Evolutionary conservation across 2,888 invertebrate species (phyloP).

Genomic region (Plutella xylostella): DNA sequence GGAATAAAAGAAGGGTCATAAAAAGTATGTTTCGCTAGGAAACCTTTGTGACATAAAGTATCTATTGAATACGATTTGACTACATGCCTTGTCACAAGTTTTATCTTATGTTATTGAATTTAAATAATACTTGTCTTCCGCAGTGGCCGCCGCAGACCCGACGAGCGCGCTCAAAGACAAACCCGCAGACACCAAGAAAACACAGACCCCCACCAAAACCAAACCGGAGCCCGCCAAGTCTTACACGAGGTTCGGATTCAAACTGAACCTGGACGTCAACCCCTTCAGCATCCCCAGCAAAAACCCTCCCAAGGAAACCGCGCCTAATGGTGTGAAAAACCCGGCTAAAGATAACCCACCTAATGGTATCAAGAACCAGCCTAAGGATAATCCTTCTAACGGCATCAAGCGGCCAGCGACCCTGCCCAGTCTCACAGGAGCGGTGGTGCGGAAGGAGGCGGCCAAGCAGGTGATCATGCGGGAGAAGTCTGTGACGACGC

Average conservation of each 20-base stretch:
- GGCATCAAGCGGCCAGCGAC: constrained; percentile 17
- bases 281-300: constrained; percentile 44
- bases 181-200: constrained; percentile 21
- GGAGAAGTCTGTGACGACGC: constrained; percentile 36
- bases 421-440: constrained; percentile 34
- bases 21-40: too few relatives aligned
- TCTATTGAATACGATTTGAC: too few relatives aligned
- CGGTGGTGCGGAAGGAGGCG: constrained; percentile 25
- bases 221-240: constrained; percentile 16
- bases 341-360: neutral
- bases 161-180: too few relatives aligned
- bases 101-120: too few relatives aligned
- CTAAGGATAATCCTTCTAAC: neutral
- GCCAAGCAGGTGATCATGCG: constrained; percentile 46
- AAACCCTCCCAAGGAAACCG: constrained; percentile 20
- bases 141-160: constrained; percentile 13
- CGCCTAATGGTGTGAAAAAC: constrained; percentile 22
- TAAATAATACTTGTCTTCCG: too few relatives aligned
- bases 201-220: constrained; percentile 27
- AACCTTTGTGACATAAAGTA: too few relatives aligned
- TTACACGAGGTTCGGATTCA: constrained; percentile 63
- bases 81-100: too few relatives aligned
- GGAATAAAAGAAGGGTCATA: too few relatives aligned
- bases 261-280: constrained; percentile 47
- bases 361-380: neutral